Evolutionary conservation across 2,888 invertebrate species (phyloP).

Genomic region (Aproaerema taeniolella): DNA sequence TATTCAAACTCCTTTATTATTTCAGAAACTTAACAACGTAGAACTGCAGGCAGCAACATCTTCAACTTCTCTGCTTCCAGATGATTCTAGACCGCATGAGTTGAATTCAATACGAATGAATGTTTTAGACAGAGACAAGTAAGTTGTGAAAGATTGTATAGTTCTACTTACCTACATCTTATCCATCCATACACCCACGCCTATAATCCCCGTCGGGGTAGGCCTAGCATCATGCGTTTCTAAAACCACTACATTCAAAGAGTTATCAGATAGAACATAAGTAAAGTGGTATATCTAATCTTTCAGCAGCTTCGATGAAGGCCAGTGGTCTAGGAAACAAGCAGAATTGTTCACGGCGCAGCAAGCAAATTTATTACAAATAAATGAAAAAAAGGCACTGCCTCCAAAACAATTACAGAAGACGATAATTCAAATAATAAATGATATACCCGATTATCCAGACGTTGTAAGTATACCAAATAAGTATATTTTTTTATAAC

Average conservation of each 20-base stretch:
- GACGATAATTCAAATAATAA: slow-evolving; percentile 83
- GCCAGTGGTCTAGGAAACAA: slow-evolving; percentile 91
- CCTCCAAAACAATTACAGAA: slow-evolving; percentile 86
- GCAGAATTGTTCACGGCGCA: slow-evolving; percentile 93
- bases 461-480: slow-evolving; percentile 88
- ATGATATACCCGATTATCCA: slow-evolving; percentile 86
- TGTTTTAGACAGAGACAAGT: slow-evolving; percentile 63
- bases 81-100: slow-evolving; percentile 56
- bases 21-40: slow-evolving; percentile 66
- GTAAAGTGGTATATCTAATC: not conserved
- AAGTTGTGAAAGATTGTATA: slow-evolving; percentile 23
- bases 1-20: too few species aligned
- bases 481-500: too few species aligned
- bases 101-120: slow-evolving; percentile 58
- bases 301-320: slow-evolving; percentile 71
- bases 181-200: too few species aligned
- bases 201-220: too few species aligned
- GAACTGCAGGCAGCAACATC: slow-evolving; percentile 39
- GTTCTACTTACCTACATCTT: not conserved
- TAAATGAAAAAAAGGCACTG: slow-evolving; percentile 88
- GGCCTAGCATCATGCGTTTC: too few species aligned
- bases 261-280: not conserved
- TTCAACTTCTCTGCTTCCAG: slow-evolving; percentile 38
- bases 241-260: too few species aligned
- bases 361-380: slow-evolving; percentile 88